These are phyloP conservation scores for Andrena bicolor DNA, from an alignment of 2,888 invertebrate species.

Conservation along the genomic window DNA sequence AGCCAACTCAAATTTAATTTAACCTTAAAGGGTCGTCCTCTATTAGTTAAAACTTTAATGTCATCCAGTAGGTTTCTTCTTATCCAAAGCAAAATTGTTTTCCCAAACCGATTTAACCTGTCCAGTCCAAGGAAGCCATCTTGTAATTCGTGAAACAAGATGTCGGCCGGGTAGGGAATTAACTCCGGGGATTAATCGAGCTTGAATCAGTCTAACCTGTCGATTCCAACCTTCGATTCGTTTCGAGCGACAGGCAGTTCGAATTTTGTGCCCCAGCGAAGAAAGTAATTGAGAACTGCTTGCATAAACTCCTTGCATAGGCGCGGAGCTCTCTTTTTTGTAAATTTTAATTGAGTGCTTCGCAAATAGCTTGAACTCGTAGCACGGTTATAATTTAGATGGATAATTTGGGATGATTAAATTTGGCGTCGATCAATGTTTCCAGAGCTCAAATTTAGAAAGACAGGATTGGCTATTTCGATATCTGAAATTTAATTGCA, in stretches of 20 bases:
- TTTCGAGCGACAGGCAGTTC: background rate
- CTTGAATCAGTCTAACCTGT: conserved; percentile 19
- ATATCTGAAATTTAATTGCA: background rate
- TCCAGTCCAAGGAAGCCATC: background rate
- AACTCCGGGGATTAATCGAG: conserved; percentile 1
- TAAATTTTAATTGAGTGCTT: background rate
- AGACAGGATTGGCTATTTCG: background rate
- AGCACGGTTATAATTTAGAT: background rate
- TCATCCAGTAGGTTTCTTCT: background rate
- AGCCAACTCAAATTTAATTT: no score
- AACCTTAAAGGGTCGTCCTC: no score
- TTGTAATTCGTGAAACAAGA: conserved; percentile 10
- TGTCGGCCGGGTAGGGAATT: background rate
- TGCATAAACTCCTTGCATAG: conserved; percentile 5
- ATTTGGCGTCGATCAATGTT: conserved; percentile 1
- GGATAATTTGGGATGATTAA: conserved; percentile 14
- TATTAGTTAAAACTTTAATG: background rate
- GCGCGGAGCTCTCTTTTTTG: background rate
- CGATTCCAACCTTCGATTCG: conserved; percentile 4
- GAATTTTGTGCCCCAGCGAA: background rate
- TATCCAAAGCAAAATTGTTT: background rate
- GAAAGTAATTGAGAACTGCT: background rate
- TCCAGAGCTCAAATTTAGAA: background rate
- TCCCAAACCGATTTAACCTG: background rate
- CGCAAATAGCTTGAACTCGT: background rate